These are phyloP conservation scores for Andrena hattorfiana DNA, from an alignment of 2,888 invertebrate genomes.

Conservation along the genomic window DNA sequence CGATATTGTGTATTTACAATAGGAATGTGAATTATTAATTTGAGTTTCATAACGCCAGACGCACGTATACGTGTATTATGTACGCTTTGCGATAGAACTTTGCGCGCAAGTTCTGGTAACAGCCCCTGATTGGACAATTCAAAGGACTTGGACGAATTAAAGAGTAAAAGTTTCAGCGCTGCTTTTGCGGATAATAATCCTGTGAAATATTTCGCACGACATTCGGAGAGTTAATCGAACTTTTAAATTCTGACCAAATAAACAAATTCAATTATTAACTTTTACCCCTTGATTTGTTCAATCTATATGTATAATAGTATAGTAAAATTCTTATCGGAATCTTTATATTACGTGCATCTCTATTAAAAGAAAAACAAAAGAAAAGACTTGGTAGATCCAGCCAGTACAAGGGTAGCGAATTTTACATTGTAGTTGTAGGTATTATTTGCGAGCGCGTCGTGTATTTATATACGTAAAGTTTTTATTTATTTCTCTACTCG, in stretches of 20 bases:
- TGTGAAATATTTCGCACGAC: neutral
- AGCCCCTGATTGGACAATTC: constrained; percentile 7
- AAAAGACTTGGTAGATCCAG: constrained; percentile 51
- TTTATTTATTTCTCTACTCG: constrained; percentile 58
- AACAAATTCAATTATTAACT: neutral
- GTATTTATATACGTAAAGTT: constrained; percentile 55
- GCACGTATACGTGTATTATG: constrained; percentile 13
- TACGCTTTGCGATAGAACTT: constrained; percentile 32
- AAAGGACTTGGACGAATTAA: constrained; percentile 27
- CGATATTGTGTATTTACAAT: constrained; percentile 26
- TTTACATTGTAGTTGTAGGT: constrained; percentile 54
- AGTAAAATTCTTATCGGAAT: constrained; percentile 25
- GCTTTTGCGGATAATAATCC: neutral
- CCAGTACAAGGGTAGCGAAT: constrained; percentile 51
- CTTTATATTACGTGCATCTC: constrained; percentile 33
- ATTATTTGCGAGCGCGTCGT: constrained; percentile 49
- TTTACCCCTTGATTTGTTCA: constrained; percentile 18
- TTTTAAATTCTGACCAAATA: neutral
- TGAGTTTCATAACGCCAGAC: constrained; percentile 36
- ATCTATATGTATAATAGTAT: neutral
- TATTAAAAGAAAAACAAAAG: constrained; percentile 1
- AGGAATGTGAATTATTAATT: constrained; percentile 16
- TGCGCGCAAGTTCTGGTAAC: constrained; percentile 28
- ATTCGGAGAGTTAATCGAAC: neutral
- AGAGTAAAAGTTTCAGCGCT: neutral